phyloP scores from a whole-genome alignment of 2,888 invertebrate species.

The Xanthostigma xanthostigma region DNA sequence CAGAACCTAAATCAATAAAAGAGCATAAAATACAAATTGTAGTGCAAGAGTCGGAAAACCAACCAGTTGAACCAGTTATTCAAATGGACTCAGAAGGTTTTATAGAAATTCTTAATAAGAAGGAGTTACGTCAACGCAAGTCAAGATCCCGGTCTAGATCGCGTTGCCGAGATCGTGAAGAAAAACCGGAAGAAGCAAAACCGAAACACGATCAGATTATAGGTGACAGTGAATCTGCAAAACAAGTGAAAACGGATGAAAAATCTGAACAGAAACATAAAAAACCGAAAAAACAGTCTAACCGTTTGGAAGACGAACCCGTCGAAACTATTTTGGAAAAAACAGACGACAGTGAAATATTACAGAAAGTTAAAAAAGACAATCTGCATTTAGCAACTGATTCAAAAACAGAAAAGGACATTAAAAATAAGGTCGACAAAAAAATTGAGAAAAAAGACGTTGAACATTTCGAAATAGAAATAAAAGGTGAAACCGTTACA shows the following conservation, averaged over 20 bases:
- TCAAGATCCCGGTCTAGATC: background rate
- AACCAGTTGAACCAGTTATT: slow-evolving; percentile 18
- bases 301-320: slow-evolving; percentile 9
- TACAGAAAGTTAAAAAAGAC: slow-evolving; percentile 6
- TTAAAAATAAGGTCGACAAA: background rate
- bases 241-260: too few species aligned
- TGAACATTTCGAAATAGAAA: background rate
- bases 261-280: too few species aligned
- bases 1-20: background rate
- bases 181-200: slow-evolving; percentile 5
- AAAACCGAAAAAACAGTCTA: too few species aligned
- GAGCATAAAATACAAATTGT: slow-evolving; percentile 22
- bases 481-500: slow-evolving; percentile 2
- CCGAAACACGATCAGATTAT: too few species aligned
- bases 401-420: background rate
- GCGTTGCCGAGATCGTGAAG: slow-evolving; percentile 2
- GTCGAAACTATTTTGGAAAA: slow-evolving; percentile 8
- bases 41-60: slow-evolving; percentile 23
- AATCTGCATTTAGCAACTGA: background rate
- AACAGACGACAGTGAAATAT: background rate
- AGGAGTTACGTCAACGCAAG: slow-evolving; percentile 25
- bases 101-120: slow-evolving; percentile 31
- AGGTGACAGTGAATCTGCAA: too few species aligned
- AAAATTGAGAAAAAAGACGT: background rate
- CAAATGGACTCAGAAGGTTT: slow-evolving; percentile 30